These are phyloP conservation scores for Caenorhabditis zanzibari DNA, from an alignment of 2,888 invertebrate genomes.

Conservation along the genomic window DNA sequence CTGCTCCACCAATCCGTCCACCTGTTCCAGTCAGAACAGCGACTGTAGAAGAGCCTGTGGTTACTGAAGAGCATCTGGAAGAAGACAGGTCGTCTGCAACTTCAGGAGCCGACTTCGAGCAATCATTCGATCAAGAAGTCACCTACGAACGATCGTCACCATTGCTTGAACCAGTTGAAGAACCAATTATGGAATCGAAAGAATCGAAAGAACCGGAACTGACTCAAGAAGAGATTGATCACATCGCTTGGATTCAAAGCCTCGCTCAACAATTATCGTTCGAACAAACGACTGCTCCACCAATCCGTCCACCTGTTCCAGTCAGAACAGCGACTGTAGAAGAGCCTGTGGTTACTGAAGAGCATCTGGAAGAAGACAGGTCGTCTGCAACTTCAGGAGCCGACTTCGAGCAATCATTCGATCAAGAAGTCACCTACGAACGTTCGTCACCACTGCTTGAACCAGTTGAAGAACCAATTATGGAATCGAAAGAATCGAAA, in stretches of 20 bases:
- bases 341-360: neutral
- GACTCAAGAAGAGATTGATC: slow-evolving; percentile 54
- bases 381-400: slow-evolving; percentile 56
- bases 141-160: slow-evolving; percentile 28
- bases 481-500: no score
- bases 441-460: slow-evolving; percentile 3
- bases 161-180: slow-evolving; percentile 23
- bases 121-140: slow-evolving; percentile 53
- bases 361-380: slow-evolving; percentile 3
- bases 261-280: slow-evolving; percentile 43
- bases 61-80: neutral
- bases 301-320: slow-evolving; percentile 3
- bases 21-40: neutral
- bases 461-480: slow-evolving; percentile 19
- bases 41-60: slow-evolving; percentile 14
- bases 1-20: slow-evolving; percentile 21
- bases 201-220: slow-evolving; percentile 23
- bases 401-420: slow-evolving; percentile 53
- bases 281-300: slow-evolving; percentile 15
- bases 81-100: slow-evolving; percentile 53
- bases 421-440: slow-evolving; percentile 18
- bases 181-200: neutral
- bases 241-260: slow-evolving; percentile 36
- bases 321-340: slow-evolving; percentile 8
- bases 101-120: slow-evolving; percentile 54